Evolutionary conservation across 2,888 invertebrate species (phyloP), one percentile per base, ranked within the genome.

Genomic region (Pilophorus perplexus): DNA sequence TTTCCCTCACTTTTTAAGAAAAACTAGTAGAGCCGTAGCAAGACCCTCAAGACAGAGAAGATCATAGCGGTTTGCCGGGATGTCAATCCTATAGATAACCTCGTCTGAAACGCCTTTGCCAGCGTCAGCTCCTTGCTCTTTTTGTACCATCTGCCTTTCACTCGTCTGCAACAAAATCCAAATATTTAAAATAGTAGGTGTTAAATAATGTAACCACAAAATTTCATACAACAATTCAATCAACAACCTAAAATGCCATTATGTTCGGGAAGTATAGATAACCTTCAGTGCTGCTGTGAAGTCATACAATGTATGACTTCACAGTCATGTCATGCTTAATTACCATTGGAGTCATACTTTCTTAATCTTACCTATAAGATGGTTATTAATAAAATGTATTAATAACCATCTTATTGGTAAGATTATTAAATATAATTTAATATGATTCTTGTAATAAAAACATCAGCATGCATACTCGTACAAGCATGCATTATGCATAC

Each of bases 41-140:
- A 99, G 80, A 12, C 99, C 98, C 79, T 99, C 99, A 42, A 97
- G 79, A 75, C 98, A 98, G 1, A 99, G 81, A 64, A 99, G 80
- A 78, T 99, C 99, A 79, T 98, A 98, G 74, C 98, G 84, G 78
- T 99, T 99, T 1, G 99, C 98, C 1, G 99, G 98, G 73, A 99
- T 90, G 75, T 99, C 99, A 75, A 99, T 94, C 75, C 93, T 86
- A 76, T 93, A 98, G 62, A 95, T 85, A 23, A 93, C 80, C 73
- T 90, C 92, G 73, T 91, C 90, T 0, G 91, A 91, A 44, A 81
- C 82, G 20, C 83, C 80, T 28, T 84, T 85, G 25, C 82, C 81
- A 3, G 83, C 81, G 68, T 83, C 84, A 71, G 79, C 80, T 1
- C 93, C 93, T 79, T 92, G 90, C 75, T 95, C 94, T 77, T 90